These are phyloP conservation scores for Bombus turneri DNA, from an alignment of 1,140 invertebrate genomes.

Conservation along the genomic window DNA sequence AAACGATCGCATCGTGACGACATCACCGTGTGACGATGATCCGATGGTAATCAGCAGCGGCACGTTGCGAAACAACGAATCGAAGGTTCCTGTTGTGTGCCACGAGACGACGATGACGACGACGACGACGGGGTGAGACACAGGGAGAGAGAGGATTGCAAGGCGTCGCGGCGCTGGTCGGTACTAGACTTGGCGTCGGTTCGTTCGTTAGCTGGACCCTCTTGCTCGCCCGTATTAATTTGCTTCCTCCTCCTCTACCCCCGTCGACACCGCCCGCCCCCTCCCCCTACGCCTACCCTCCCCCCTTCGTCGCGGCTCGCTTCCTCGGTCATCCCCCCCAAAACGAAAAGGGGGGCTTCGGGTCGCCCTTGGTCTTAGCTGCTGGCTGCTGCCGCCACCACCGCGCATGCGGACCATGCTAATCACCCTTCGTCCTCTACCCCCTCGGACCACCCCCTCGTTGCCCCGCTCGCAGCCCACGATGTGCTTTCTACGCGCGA, in stretches of 20 bases:
- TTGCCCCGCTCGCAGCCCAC: neutral
- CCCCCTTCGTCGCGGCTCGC: slow-evolving; percentile 44
- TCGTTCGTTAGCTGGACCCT: slow-evolving; percentile 80
- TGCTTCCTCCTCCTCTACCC: slow-evolving; percentile 75
- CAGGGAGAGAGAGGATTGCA: slow-evolving; percentile 59
- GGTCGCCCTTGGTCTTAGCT: slow-evolving; percentile 75
- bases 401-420: slow-evolving; percentile 77
- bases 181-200: slow-evolving; percentile 79
- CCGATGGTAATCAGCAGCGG: neutral
- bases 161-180: slow-evolving; percentile 77
- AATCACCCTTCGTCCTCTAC: slow-evolving; percentile 73
- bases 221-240: slow-evolving; percentile 81
- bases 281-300: slow-evolving; percentile 55
- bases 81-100: neutral
- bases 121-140: slow-evolving; percentile 34
- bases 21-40: neutral
- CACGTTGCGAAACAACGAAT: neutral
- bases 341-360: slow-evolving; percentile 59
- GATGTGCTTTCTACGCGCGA: slow-evolving; percentile 33
- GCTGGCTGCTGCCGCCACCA: slow-evolving; percentile 49
- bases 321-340: slow-evolving; percentile 59
- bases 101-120: neutral
- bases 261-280: slow-evolving; percentile 35
- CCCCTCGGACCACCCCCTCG: slow-evolving; percentile 62
- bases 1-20: neutral